phyloP scores from a whole-genome alignment of 2,797 vertebrate genomes.

The Gobio occitaniae region DNA sequence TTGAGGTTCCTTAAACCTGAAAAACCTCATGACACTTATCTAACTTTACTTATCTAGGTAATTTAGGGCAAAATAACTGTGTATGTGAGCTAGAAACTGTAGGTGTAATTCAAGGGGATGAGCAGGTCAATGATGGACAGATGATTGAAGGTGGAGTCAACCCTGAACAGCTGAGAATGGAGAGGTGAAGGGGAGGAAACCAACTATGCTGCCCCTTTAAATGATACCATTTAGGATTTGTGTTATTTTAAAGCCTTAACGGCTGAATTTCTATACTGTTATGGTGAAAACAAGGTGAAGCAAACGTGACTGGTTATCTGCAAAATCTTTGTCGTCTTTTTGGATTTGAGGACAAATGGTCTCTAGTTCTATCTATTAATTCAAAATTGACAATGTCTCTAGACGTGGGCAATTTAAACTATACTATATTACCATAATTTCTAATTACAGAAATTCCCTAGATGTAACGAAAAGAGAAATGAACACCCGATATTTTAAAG shows the following conservation, averaged over 20 bases:
- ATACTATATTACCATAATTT: too few species aligned
- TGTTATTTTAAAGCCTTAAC: neutral
- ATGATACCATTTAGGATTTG: neutral
- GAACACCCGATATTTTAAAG: neutral
- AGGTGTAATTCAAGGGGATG: neutral
- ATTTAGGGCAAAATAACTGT: neutral
- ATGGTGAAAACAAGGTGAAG: neutral
- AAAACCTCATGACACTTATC: neutral
- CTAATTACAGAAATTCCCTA: neutral
- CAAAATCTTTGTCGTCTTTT: neutral
- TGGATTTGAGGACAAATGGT: neutral
- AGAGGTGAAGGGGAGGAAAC: neutral
- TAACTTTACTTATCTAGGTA: neutral
- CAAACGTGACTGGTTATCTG: neutral
- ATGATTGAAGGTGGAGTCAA: conserved; percentile 47
- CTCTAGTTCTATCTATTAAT: neutral
- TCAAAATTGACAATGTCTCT: neutral
- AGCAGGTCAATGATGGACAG: conserved; percentile 7
- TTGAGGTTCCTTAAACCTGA: neutral
- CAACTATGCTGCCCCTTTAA: neutral
- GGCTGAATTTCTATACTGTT: neutral
- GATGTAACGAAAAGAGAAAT: neutral
- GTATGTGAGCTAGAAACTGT: neutral
- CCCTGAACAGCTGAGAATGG: conserved; percentile 36
- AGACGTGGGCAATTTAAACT: neutral